A percentile compares a stretch with the other conserved stretches of the same genome.
phyloP scores from a whole-genome alignment of 2,113 vertebrate genomes.

The Elachura formosa region DNA sequence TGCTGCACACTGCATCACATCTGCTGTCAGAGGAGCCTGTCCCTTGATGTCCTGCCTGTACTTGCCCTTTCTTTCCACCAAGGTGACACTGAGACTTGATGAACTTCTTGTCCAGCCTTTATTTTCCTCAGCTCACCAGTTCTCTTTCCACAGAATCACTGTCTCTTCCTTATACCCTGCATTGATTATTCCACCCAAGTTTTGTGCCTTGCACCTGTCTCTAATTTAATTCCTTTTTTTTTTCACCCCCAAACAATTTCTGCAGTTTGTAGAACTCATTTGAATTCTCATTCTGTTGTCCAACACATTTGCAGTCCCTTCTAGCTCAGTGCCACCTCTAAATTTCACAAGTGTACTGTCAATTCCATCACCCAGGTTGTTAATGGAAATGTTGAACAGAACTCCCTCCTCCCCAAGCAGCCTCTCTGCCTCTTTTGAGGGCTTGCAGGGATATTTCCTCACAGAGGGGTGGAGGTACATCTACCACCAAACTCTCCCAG shows the following conservation, averaged over 20 bases:
- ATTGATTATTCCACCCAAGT: neutral
- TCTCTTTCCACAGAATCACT: neutral
- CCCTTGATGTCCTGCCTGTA: neutral
- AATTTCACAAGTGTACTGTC: neutral
- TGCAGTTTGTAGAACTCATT: neutral
- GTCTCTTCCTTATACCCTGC: neutral
- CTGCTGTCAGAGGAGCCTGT: neutral
- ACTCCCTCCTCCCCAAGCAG: neutral
- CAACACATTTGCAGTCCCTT: neutral
- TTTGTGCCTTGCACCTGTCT: neutral
- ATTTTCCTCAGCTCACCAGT: neutral
- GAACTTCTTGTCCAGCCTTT: neutral
- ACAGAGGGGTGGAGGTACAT: neutral
- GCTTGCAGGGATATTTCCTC: neutral
- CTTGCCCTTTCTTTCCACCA: neutral
- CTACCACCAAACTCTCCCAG: neutral
- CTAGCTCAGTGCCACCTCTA: neutral
- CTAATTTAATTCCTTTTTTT: neutral
- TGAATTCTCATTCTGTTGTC: neutral
- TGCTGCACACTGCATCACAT: neutral
- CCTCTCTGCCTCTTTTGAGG: neutral
- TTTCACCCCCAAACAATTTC: neutral
- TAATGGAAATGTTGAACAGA: neutral
- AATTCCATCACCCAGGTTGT: neutral
- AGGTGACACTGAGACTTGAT: neutral